Evolutionary conservation across 2,113 vertebrate species (phyloP).

Genomic region (Salminus brasiliensis): DNA sequence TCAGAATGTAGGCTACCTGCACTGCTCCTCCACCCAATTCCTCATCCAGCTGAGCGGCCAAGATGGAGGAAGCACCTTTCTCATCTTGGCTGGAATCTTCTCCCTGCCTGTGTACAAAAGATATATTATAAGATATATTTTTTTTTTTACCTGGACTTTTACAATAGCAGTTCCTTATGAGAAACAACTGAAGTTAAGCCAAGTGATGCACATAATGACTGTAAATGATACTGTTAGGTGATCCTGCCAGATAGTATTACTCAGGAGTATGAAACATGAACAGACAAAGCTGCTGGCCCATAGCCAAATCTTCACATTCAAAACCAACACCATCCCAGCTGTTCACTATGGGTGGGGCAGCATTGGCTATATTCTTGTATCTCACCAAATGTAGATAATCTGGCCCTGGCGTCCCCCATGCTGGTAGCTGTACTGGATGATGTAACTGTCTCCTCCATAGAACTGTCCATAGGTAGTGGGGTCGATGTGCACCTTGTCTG

Average conservation of each 20-base stretch:
- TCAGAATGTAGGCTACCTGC: conserved; percentile 73
- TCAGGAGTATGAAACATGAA: conserved; percentile 22
- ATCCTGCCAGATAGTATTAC: conserved; percentile 21
- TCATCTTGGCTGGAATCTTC: conserved; percentile 86
- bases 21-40: conserved; percentile 83
- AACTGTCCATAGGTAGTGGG: conserved; percentile 79
- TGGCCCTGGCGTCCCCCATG: conserved; percentile 74
- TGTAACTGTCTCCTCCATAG: conserved; percentile 90
- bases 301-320: not conserved
- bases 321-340: not conserved
- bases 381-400: conserved; percentile 93
- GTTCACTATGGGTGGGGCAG: not conserved
- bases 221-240: not conserved
- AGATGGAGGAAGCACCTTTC: conserved; percentile 77
- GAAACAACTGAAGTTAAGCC: not conserved
- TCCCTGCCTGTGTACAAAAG: conserved; percentile 81
- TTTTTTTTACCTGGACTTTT: not conserved
- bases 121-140: too few species aligned
- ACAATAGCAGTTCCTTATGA: not conserved
- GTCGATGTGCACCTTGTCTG: conserved; percentile 79
- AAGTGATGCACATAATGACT: not conserved
- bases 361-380: not conserved
- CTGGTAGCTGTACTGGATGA: conserved; percentile 84
- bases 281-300: conserved; percentile 13
- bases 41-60: conserved; percentile 82